A percentile compares a stretch with the other conserved stretches of the same genome.
Conservation (phyloP, 1,140 invertebrate genomes). For the Lerema accius region DNA sequence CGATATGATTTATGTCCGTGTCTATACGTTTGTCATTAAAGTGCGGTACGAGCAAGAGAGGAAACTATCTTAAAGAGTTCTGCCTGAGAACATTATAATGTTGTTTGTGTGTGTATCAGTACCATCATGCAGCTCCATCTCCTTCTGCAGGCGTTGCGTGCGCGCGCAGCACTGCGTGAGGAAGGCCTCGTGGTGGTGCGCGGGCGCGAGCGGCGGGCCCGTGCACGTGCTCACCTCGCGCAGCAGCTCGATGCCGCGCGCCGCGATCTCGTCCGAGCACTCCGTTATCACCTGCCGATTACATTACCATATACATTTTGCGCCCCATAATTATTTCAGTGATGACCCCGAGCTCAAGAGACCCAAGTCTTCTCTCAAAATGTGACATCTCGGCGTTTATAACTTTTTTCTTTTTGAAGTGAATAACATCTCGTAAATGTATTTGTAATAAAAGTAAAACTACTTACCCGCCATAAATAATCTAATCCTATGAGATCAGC, state of each 20-base stretch:
- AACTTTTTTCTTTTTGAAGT: no score
- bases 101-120: not conserved
- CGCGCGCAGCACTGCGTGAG: conserved; percentile 95
- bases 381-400: no score
- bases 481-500: conserved; percentile 97
- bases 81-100: no score
- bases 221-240: conserved; percentile 97
- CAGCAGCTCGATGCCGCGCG: conserved; percentile 94
- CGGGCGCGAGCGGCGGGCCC: conserved; percentile 91
- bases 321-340: no score
- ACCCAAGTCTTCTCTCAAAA: no score
- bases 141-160: conserved; percentile 87
- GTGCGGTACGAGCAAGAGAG: no score
- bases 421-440: no score
- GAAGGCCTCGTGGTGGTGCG: conserved; percentile 96
- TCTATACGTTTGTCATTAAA: no score
- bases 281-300: conserved; percentile 94
- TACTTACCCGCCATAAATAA: conserved; percentile 95
- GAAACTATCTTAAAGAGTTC: no score
- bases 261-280: conserved; percentile 95
- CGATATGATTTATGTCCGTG: no score
- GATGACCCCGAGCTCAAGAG: no score
- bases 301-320: conserved; percentile 42
- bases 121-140: conserved; percentile 55
- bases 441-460: conserved; percentile 9